These are phyloP conservation scores for Sciurus carolinensis DNA, from an alignment of 2,797 vertebrate genomes.

Conservation along the genomic window DNA sequence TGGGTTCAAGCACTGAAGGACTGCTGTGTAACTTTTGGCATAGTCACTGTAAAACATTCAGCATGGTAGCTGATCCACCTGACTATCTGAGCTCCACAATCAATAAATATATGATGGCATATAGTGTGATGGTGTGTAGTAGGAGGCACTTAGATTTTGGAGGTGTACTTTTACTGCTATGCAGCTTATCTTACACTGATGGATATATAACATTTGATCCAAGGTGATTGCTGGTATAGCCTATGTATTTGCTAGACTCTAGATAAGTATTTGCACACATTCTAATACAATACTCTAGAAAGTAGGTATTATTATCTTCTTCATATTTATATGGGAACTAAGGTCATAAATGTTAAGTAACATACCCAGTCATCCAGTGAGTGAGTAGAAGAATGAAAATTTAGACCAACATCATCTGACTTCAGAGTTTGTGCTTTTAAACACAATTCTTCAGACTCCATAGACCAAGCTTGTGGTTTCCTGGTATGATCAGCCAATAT, in stretches of 20 bases:
- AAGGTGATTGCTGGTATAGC: neutral
- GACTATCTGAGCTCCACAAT: neutral
- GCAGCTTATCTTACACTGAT: neutral
- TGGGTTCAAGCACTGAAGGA: neutral
- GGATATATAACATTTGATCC: neutral
- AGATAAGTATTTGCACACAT: neutral
- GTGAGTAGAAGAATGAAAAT: neutral
- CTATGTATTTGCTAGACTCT: neutral
- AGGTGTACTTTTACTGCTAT: neutral
- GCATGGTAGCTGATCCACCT: neutral
- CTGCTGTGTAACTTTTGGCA: neutral
- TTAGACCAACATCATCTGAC: neutral
- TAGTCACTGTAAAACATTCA: neutral
- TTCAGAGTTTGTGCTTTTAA: neutral
- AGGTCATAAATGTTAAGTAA: neutral
- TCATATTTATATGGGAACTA: neutral
- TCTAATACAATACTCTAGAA: neutral
- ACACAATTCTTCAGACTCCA: neutral
- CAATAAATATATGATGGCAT: neutral
- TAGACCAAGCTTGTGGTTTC: constrained; percentile 37
- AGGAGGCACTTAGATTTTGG: neutral
- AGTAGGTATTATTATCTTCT: neutral
- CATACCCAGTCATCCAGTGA: neutral
- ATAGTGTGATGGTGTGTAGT: neutral
- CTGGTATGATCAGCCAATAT: neutral